Percentiles rank a stretch among this genome's conserved stretches.
These are phyloP conservation scores for Leontopithecus rosalia DNA, from an alignment of 2,797 vertebrate species.

Conservation along the genomic window DNA sequence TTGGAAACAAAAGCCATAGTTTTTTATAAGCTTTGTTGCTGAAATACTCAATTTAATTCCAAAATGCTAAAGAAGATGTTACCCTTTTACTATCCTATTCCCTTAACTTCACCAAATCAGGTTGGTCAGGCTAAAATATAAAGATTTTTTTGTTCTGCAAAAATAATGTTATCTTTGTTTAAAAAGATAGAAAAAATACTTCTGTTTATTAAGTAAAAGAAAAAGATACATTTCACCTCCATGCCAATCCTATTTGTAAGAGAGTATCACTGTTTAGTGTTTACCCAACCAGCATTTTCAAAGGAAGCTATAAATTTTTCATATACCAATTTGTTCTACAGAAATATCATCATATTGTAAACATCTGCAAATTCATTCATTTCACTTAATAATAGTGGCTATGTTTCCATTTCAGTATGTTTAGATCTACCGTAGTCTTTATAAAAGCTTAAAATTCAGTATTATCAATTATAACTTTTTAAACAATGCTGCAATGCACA, in stretches of 20 bases:
- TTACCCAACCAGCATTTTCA: not conserved
- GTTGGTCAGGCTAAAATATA: not conserved
- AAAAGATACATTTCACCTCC: not conserved
- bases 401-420: not conserved
- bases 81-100: conserved; percentile 10
- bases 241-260: not conserved
- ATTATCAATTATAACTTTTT: not conserved
- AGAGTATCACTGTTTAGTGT: not conserved
- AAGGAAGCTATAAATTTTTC: not conserved
- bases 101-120: not conserved
- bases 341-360: not conserved
- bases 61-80: not conserved
- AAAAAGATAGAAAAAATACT: not conserved
- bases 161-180: not conserved
- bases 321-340: not conserved
- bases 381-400: conserved; percentile 5
- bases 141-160: not conserved
- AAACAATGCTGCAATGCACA: not conserved
- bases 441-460: conserved; percentile 19
- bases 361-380: not conserved
- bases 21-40: conserved; percentile 19
- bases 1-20: not conserved
- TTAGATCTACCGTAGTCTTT: not conserved
- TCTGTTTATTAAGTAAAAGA: not conserved
- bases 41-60: not conserved